A percentile compares a stretch with the other conserved stretches of the same genome.
Evolutionary conservation across 2,113 vertebrate species (phyloP).

Genomic region (Malurus melanocephalus): DNA sequence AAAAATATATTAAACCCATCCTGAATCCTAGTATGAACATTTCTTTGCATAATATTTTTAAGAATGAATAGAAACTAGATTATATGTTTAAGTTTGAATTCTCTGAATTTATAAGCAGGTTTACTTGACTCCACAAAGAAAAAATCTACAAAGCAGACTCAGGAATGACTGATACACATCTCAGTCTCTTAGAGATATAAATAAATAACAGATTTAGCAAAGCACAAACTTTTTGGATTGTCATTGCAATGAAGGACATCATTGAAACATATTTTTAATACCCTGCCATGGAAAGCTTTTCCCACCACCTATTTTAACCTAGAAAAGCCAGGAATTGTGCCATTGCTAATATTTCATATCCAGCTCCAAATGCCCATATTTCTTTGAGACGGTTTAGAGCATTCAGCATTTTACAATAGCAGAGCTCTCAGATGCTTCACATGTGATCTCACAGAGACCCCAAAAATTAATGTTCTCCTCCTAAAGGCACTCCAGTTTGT

Average conservation of each 20-base stretch:
- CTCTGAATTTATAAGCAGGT: background rate
- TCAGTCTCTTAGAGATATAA: background rate
- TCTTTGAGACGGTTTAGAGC: background rate
- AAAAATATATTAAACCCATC: background rate
- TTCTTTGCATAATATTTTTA: background rate
- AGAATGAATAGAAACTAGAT: background rate
- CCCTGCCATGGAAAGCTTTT: background rate
- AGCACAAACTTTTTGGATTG: background rate
- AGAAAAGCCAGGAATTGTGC: background rate
- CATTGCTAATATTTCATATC: background rate
- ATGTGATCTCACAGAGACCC: background rate
- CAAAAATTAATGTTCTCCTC: background rate
- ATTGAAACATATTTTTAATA: background rate
- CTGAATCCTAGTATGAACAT: background rate
- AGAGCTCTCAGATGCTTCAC: background rate
- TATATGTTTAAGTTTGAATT: constrained; percentile 18
- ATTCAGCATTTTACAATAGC: background rate
- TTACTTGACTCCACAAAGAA: background rate
- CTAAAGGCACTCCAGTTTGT: background rate
- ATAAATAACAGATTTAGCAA: background rate
- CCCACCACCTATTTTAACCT: background rate
- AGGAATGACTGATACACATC: background rate
- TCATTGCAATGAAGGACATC: background rate
- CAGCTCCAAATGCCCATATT: background rate
- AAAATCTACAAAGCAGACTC: background rate